Percentiles rank a stretch among this genome's conserved stretches.
These are phyloP conservation scores for Elanoides forficatus DNA, from an alignment of 2,113 vertebrate genomes.

Conservation along the genomic window DNA sequence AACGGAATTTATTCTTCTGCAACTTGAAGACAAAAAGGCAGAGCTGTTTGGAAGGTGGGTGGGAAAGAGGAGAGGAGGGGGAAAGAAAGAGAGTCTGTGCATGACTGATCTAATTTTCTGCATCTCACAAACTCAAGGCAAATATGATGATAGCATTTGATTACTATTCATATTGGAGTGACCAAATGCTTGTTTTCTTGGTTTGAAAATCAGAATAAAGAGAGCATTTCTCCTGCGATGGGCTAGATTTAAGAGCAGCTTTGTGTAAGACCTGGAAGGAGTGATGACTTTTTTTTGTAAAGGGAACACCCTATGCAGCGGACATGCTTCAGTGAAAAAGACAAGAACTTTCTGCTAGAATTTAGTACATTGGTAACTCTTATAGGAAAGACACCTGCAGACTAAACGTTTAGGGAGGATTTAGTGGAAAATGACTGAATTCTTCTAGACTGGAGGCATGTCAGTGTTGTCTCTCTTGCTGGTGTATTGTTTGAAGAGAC, in stretches of 20 bases:
- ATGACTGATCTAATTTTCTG: background rate
- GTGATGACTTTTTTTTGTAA: background rate
- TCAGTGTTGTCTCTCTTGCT: background rate
- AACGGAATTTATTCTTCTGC: conserved; percentile 43
- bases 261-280: background rate
- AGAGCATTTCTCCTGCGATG: background rate
- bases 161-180: background rate
- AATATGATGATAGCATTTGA: background rate
- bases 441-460: background rate
- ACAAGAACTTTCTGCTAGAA: background rate
- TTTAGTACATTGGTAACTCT: background rate
- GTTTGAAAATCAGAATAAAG: background rate
- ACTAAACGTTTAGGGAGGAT: background rate
- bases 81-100: background rate
- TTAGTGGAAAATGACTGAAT: background rate
- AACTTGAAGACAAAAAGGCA: background rate
- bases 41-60: background rate
- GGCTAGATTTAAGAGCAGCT: background rate
- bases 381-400: conserved; percentile 5
- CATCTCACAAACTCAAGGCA: background rate
- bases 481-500: background rate
- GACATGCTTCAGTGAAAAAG: background rate
- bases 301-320: background rate
- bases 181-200: background rate
- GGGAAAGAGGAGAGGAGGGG: background rate